Percentiles rank a stretch among this genome's conserved stretches.
These are phyloP conservation scores for Epirrhoe tristata DNA, from an alignment of 2,888 invertebrate species.

Conservation along the genomic window DNA sequence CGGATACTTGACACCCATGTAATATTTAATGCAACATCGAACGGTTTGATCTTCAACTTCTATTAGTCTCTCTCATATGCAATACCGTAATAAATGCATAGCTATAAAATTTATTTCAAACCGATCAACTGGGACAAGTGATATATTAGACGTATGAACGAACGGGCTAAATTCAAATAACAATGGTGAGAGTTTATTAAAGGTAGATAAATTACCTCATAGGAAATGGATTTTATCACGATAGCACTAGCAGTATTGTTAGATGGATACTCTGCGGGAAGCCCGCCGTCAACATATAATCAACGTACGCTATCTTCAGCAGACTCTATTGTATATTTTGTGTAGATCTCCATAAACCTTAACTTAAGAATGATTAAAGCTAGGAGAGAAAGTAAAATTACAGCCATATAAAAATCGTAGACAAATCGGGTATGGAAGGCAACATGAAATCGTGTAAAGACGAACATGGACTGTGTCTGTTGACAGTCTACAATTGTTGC, in stretches of 20 bases:
- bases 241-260: conserved; percentile 46
- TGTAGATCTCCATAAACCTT: conserved; percentile 4
- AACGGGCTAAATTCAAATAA: conserved; percentile 48
- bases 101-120: conserved; percentile 73
- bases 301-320: conserved; percentile 26
- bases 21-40: conserved; percentile 46
- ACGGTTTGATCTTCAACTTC: conserved; percentile 61
- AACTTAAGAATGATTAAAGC: conserved; percentile 8
- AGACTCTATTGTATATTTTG: conserved; percentile 5
- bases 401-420: conserved; percentile 6
- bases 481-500: conserved; percentile 46
- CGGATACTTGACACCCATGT: conserved; percentile 69
- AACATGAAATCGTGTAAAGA: conserved; percentile 33
- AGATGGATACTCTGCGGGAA: conserved; percentile 62
- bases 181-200: conserved; percentile 70
- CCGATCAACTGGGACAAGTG: conserved; percentile 49
- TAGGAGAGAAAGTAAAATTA: conserved; percentile 12
- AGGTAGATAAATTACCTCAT: conserved; percentile 66
- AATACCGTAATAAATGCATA: conserved; percentile 67
- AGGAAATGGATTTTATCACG: conserved; percentile 70
- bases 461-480: conserved; percentile 41
- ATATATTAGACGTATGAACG: conserved; percentile 40
- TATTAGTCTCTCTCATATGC: conserved; percentile 61
- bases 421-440: conserved; percentile 22
- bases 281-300: conserved; percentile 46